Percentiles rank a stretch among this genome's conserved stretches.
Evolutionary conservation across 2,797 vertebrate genomes (phyloP).

Genomic region (Rhadinocentrus ornatus): DNA sequence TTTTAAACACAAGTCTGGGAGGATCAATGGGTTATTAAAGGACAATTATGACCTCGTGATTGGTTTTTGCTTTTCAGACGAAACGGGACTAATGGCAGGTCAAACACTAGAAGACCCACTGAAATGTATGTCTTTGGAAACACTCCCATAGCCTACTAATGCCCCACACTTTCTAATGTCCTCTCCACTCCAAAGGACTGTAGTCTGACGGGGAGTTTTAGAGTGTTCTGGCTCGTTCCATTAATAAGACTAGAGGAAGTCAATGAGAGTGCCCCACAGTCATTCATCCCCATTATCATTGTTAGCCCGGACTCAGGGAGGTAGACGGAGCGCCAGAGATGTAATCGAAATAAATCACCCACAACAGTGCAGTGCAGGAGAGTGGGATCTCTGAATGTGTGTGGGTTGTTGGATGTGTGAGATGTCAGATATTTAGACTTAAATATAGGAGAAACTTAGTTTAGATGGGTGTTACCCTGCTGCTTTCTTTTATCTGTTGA

Average conservation of each 20-base stretch:
- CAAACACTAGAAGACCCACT: constrained; percentile 15
- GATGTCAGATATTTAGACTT: constrained; percentile 19
- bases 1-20: neutral
- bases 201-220: constrained; percentile 39
- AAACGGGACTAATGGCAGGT: neutral
- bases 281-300: constrained; percentile 71
- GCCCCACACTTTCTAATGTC: constrained; percentile 2
- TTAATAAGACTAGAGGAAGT: constrained; percentile 72
- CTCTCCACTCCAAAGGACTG: constrained; percentile 29
- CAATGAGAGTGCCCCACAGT: constrained; percentile 56
- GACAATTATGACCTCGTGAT: neutral
- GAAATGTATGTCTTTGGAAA: neutral
- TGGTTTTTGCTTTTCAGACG: neutral
- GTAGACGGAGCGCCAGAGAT: constrained; percentile 39
- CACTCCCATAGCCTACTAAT: neutral
- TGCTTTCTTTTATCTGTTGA: neutral
- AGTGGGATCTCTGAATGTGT: constrained; percentile 19
- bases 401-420: constrained; percentile 23
- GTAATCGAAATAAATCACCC: constrained; percentile 70
- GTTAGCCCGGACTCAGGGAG: constrained; percentile 53
- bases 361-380: constrained; percentile 36
- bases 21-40: neutral
- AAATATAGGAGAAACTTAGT: neutral
- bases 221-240: constrained; percentile 54
- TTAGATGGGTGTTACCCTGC: no score